Base-by-base conservation (phyloP, 2,888 invertebrate genomes). In the Cybosia mesomella region DNA sequence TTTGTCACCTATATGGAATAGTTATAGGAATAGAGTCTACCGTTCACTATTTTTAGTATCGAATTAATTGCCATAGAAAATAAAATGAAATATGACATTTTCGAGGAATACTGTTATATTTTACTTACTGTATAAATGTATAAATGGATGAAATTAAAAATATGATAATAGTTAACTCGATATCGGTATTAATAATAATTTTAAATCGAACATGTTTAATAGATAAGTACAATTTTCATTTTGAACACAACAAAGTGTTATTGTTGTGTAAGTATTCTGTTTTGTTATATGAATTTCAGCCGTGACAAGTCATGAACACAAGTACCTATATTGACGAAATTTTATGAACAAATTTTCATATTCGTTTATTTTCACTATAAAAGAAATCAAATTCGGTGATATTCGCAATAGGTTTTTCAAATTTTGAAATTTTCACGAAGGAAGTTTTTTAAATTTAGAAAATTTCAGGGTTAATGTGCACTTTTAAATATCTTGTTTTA, bases 81-180 rank as follows among this genome's bases (percentile, higher is more conserved):
- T 49, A 49, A 49, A n/a, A 49, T 9, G 8, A 49, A 39, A 39
- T 28, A 11, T 36, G 3, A 49, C n/a, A n/a, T 49, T 49, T 49
- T n/a, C 2, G 5, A 18, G 18, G 43, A 43, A 49, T 49, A 49
- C 49, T 49, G 49, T 49, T 49, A 49, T n/a, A 49, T 49, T 9
- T 49, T 49, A 49, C 49, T 49, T 49, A n/a, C 2, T n/a, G 49
- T 18, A n/a, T 49, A 49, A n/a, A n/a, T 43, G 3, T 43, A 49
- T 49, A n/a, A 49, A n/a, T 49, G 49, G 49, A n/a, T 49, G 49
- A 9, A 49, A 49, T n/a, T 43, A n/a, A 49, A 49, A n/a, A 49
- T 49, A 49, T 49, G n/a, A 49, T 49, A 49, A n/a, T 49, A 9
- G n/a, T 28, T 49, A 49, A n/a, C 49, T n/a, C 49, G 2, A 49